These are phyloP conservation scores for Leptopilina boulardi DNA, from an alignment of 1,140 invertebrate genomes.

Conservation along the genomic window DNA sequence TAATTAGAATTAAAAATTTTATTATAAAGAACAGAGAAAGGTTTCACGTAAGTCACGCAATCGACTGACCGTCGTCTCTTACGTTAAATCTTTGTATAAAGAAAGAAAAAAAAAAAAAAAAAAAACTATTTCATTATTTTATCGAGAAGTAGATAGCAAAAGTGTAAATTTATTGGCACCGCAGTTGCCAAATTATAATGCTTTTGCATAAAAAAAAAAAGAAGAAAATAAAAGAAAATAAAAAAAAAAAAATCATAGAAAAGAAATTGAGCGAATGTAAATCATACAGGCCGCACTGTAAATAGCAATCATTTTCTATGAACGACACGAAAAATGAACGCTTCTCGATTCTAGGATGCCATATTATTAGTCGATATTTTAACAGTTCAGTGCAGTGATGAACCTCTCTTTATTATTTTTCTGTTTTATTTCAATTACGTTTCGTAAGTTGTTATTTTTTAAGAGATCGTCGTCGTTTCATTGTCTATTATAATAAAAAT, in stretches of 20 bases:
- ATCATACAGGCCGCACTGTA: constrained; percentile 32
- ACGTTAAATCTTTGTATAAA: constrained; percentile 26
- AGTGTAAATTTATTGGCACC: constrained; percentile 13
- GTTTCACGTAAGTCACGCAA: constrained; percentile 46
- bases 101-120: too few species aligned
- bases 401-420: constrained; percentile 22
- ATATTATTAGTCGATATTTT: constrained; percentile 26
- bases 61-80: constrained; percentile 27
- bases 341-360: constrained; percentile 32
- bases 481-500: too few species aligned
- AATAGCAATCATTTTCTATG: constrained; percentile 29
- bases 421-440: constrained; percentile 6
- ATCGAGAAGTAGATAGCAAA: constrained; percentile 26
- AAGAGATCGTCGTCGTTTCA: constrained; percentile 12
- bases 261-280: constrained; percentile 31
- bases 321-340: not conserved
- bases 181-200: not conserved
- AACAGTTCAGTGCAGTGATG: constrained; percentile 31
- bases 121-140: constrained; percentile 31
- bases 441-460: constrained; percentile 14
- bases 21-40: constrained; percentile 42
- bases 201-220: not conserved
- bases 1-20: constrained; percentile 50
- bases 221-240: not conserved
- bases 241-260: constrained; percentile 1